These are phyloP conservation scores for Adelphocoris suturalis DNA, from an alignment of 2,888 invertebrate genomes.

Conservation along the genomic window DNA sequence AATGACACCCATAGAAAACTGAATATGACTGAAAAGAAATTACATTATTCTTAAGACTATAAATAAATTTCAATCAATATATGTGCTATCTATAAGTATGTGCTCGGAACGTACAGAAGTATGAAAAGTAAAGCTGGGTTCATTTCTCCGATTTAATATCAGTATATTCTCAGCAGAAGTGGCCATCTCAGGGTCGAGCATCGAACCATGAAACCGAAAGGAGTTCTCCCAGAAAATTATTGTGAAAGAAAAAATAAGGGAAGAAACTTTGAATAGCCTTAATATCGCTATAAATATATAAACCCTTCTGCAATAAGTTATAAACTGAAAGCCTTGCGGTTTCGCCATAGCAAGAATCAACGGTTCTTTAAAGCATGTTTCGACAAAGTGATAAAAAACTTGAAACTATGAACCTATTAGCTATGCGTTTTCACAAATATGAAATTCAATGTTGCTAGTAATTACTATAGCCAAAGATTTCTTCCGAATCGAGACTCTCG, in stretches of 20 bases:
- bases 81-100: background rate
- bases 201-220: conserved; percentile 34
- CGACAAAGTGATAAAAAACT: background rate
- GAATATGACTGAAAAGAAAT: no score
- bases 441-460: no score
- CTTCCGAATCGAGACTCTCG: no score
- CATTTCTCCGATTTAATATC: conserved; percentile 14
- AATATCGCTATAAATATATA: background rate
- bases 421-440: no score
- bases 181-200: background rate
- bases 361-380: no score
- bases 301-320: background rate
- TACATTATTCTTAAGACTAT: background rate
- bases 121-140: background rate
- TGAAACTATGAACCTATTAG: no score
- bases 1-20: no score
- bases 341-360: no score
- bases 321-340: background rate
- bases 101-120: background rate
- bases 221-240: conserved; percentile 18
- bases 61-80: background rate
- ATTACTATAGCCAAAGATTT: no score
- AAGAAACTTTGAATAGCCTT: background rate
- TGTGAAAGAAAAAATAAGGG: background rate
- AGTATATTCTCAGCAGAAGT: background rate